Evolutionary conservation across 2,113 vertebrate genomes (phyloP).

Genomic region (Hippopotamus amphibius): DNA sequence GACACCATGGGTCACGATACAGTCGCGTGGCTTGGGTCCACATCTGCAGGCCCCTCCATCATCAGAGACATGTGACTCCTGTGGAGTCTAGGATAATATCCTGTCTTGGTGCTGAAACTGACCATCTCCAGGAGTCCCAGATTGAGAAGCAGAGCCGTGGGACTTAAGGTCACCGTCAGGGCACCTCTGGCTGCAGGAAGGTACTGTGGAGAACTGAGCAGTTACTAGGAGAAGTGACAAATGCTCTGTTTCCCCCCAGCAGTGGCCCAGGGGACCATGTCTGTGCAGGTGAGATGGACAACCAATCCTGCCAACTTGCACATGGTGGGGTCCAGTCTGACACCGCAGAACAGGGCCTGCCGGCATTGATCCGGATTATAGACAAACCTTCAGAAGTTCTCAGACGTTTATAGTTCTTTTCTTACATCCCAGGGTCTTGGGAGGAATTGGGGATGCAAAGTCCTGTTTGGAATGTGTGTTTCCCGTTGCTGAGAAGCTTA

Average conservation of each 20-base stretch:
- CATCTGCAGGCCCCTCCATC: background rate
- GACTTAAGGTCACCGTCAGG: background rate
- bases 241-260: background rate
- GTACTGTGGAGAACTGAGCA: fast-evolving
- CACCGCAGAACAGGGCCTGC: background rate
- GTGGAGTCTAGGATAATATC: background rate
- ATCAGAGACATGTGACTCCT: background rate
- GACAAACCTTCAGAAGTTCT: background rate
- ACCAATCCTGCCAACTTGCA: fast-evolving
- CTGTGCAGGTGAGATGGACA: fast-evolving
- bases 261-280: too few species aligned
- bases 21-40: background rate
- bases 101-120: background rate
- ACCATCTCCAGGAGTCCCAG: background rate
- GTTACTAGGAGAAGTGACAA: background rate
- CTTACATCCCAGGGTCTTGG: background rate
- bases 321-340: too few species aligned
- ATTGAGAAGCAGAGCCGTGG: background rate
- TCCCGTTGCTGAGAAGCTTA: background rate
- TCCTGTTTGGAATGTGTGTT: background rate
- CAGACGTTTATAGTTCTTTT: fast-evolving
- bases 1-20: background rate
- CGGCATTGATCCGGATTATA: background rate
- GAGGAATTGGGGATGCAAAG: background rate
- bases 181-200: background rate